Conservation (phyloP, 1,140 invertebrate species). For the Branchinecta lynchi region DNA sequence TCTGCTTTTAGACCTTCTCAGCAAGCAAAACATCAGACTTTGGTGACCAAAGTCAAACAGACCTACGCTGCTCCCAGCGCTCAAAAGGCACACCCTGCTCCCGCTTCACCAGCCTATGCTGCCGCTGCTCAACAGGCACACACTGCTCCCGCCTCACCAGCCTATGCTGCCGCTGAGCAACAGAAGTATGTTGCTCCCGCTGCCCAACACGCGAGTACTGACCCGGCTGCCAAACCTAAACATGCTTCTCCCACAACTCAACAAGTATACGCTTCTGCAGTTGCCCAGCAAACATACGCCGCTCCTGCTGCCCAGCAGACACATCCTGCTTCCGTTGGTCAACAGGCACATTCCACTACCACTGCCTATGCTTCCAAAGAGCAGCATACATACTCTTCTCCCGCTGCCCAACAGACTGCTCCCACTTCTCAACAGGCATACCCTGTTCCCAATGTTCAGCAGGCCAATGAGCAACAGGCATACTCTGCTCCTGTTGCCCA, state of each 20-base stretch:
- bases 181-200: neutral
- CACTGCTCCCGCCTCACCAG: neutral
- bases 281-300: too few species aligned
- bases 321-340: neutral
- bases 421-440: neutral
- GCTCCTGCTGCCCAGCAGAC: neutral
- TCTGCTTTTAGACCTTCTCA: conserved; percentile 2
- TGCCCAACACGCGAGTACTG: conserved; percentile 16
- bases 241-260: too few species aligned
- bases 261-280: too few species aligned
- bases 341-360: neutral
- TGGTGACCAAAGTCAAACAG: neutral
- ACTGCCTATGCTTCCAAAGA: neutral
- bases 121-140: neutral
- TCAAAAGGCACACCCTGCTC: conserved; percentile 8
- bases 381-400: too few species aligned
- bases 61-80: conserved; percentile 1
- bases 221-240: too few species aligned
- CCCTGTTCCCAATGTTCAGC: neutral
- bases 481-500: too few species aligned
- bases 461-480: too few species aligned
- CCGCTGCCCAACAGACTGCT: neutral
- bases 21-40: neutral
- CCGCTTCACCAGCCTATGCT: neutral
- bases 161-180: conserved; percentile 2